Percentiles rank a stretch among this genome's conserved stretches.
phyloP scores from a whole-genome alignment of 1,140 invertebrate genomes.

The Drosophila ambigua region DNA sequence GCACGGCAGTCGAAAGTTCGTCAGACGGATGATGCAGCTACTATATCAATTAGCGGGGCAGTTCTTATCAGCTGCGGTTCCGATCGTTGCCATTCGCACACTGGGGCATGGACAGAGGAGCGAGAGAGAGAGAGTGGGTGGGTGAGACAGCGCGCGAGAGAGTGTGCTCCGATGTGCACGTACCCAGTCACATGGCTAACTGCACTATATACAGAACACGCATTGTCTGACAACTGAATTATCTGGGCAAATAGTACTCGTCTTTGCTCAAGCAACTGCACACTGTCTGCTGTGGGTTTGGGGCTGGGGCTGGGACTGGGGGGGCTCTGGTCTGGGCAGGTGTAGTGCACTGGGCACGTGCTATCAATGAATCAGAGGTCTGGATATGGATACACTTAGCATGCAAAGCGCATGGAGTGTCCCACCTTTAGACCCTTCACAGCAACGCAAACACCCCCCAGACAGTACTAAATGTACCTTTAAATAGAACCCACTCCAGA shows the following conservation, averaged over 20 bases:
- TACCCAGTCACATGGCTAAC: slow-evolving; percentile 33
- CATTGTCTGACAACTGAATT: slow-evolving; percentile 48
- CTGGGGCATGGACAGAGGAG: not conserved
- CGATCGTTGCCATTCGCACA: slow-evolving; percentile 5
- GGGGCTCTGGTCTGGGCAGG: slow-evolving; percentile 18
- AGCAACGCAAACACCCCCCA: slow-evolving; percentile 10
- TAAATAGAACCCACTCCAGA: not conserved
- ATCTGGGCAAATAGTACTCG: slow-evolving; percentile 37
- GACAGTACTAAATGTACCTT: slow-evolving; percentile 6
- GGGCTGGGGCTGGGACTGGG: slow-evolving; percentile 15
- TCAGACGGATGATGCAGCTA: slow-evolving; percentile 24
- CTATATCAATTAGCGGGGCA: slow-evolving; percentile 26
- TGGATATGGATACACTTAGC: slow-evolving; percentile 55
- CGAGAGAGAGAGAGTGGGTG: slow-evolving; percentile 1
- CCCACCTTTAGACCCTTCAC: slow-evolving; percentile 25
- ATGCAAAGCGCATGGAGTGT: slow-evolving; percentile 43
- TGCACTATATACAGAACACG: slow-evolving; percentile 10
- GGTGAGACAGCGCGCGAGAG: not conserved
- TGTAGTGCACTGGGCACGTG: slow-evolving; percentile 55
- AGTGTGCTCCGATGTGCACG: not conserved
- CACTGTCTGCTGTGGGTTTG: slow-evolving; percentile 14
- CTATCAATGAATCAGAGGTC: slow-evolving; percentile 59
- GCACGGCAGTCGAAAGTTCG: not conserved
- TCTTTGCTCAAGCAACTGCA: slow-evolving; percentile 46
- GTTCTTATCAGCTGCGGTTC: slow-evolving; percentile 17